Percentiles rank a stretch among this genome's conserved stretches.
These are phyloP conservation scores for Crotalus horridus DNA, from an alignment of 2,113 vertebrate species.

Conservation along the genomic window DNA sequence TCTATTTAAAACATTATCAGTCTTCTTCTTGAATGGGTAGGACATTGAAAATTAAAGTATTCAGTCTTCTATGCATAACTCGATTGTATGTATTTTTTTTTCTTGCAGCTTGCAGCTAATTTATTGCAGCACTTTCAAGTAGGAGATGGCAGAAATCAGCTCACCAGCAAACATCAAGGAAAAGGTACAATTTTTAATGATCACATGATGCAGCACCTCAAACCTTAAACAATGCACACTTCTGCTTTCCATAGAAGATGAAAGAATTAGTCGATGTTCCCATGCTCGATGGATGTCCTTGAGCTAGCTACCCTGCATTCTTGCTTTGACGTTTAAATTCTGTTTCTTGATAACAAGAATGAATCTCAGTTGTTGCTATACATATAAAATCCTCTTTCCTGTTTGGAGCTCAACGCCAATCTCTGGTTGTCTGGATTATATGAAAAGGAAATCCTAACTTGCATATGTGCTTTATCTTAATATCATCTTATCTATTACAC, in stretches of 20 bases:
- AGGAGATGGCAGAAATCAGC: constrained; percentile 73
- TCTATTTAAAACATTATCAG: neutral
- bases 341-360: neutral
- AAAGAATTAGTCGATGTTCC: neutral
- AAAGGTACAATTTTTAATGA: constrained; percentile 66
- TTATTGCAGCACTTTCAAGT: constrained; percentile 26
- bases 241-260: neutral
- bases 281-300: neutral
- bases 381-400: neutral
- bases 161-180: constrained; percentile 76
- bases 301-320: neutral
- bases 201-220: neutral
- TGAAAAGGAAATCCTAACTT: neutral
- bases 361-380: neutral
- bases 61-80: constrained; percentile 20
- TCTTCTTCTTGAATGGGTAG: neutral
- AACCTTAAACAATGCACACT: neutral
- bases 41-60: neutral
- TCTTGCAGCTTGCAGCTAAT: constrained; percentile 41
- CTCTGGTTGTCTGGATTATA: neutral
- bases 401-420: neutral
- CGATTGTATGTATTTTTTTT: neutral
- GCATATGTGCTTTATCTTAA: neutral
- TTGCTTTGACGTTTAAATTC: neutral
- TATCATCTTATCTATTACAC: neutral